Conservation (phyloP, 2,113 vertebrate species). For the Stomatorhinus ivindoensis region DNA sequence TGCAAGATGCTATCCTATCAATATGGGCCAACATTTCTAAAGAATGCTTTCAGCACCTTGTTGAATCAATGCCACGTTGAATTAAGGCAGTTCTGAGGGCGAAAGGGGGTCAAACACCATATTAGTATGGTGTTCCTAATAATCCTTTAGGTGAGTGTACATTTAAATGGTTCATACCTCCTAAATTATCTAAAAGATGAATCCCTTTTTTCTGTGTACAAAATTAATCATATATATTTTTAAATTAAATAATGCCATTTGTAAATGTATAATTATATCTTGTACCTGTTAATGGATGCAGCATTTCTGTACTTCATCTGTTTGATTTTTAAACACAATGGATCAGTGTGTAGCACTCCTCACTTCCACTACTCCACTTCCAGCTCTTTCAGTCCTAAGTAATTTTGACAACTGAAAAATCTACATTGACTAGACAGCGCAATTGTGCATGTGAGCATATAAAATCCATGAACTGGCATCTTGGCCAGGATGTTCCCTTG, state of each 20-base stretch:
- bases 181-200: background rate
- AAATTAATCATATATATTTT: background rate
- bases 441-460: background rate
- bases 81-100: too few relatives aligned
- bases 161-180: background rate
- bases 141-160: too few relatives aligned
- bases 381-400: background rate
- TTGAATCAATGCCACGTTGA: too few relatives aligned
- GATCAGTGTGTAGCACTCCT: background rate
- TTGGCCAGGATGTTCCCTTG: background rate
- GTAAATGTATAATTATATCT: background rate
- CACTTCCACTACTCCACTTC: background rate
- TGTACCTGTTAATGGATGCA: background rate
- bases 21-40: too few relatives aligned
- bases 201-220: background rate
- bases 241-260: background rate
- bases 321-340: background rate
- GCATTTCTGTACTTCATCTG: background rate
- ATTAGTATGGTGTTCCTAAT: too few relatives aligned
- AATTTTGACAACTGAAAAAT: background rate
- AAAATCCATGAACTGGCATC: background rate
- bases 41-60: too few relatives aligned
- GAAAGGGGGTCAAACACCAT: too few relatives aligned
- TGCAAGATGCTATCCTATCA: too few relatives aligned
- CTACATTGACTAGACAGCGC: background rate